phyloP scores from a whole-genome alignment of 2,888 invertebrate species.

The Branchellion lobata region DNA sequence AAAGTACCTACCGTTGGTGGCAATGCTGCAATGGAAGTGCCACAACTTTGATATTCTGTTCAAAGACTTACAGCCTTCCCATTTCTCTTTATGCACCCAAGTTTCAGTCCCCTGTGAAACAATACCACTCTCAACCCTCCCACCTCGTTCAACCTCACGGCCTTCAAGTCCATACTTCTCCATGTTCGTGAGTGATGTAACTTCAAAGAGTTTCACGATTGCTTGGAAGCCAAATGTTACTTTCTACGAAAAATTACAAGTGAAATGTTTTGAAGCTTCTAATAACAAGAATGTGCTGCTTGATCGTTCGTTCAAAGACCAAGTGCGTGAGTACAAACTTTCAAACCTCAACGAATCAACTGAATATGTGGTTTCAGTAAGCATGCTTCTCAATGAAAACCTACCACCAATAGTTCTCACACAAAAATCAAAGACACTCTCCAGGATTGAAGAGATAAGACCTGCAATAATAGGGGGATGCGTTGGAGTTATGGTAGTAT shows the following conservation, averaged over 20 bases:
- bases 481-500: neutral
- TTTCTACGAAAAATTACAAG: neutral
- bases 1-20: neutral
- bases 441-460: slow-evolving; percentile 5
- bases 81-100: slow-evolving; percentile 15
- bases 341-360: neutral
- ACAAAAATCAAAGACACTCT: neutral
- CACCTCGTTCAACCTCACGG: neutral
- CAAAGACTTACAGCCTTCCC: slow-evolving; percentile 16
- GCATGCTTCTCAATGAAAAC: neutral
- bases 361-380: neutral
- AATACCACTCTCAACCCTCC: neutral
- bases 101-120: slow-evolving; percentile 24
- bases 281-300: neutral
- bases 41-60: neutral
- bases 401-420: neutral
- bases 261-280: neutral
- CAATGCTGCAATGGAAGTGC: slow-evolving; percentile 35
- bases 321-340: neutral
- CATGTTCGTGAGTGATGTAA: slow-evolving; percentile 27
- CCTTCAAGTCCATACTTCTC: neutral
- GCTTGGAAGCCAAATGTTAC: neutral
- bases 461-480: neutral
- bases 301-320: neutral
- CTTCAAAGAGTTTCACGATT: slow-evolving; percentile 19